Evolutionary conservation across 2,797 vertebrate species (phyloP).

Genomic region (Diplodus sargus): DNA sequence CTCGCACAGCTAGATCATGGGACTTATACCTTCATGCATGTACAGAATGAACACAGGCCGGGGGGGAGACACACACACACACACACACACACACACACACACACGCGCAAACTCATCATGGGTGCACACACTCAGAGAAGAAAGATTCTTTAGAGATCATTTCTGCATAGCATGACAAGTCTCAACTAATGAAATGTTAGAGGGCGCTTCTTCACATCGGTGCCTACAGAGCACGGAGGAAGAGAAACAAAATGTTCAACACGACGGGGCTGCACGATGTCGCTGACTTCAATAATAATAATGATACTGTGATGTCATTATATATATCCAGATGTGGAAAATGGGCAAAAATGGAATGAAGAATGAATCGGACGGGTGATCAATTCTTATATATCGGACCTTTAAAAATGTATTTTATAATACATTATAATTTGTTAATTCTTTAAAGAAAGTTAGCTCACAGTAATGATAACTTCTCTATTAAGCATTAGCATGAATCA

Average conservation of each 20-base stretch:
- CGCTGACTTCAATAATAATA: not conserved
- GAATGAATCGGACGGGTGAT: too few relatives aligned
- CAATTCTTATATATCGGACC: too few relatives aligned
- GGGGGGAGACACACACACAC: not conserved
- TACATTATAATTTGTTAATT: too few relatives aligned
- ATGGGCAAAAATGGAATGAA: not conserved
- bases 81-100: not conserved
- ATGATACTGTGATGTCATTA: not conserved
- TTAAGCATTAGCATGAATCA: not conserved
- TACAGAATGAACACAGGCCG: not conserved
- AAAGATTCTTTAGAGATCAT: not conserved
- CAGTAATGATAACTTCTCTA: not conserved
- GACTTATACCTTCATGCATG: constrained; percentile 20
- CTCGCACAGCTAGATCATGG: constrained; percentile 32
- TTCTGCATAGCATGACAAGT: constrained; percentile 26
- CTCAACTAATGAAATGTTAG: constrained; percentile 2
- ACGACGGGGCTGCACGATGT: too few relatives aligned
- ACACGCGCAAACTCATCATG: not conserved
- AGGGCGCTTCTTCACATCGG: not conserved
- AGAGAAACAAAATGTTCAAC: not conserved
- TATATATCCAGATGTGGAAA: not conserved
- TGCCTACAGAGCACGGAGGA: not conserved
- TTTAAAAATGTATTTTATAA: too few relatives aligned
- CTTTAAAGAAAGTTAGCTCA: not conserved
- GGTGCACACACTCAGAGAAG: not conserved